These are phyloP conservation scores for Amblyteles armatorius DNA, from an alignment of 2,888 invertebrate genomes.

Conservation along the genomic window DNA sequence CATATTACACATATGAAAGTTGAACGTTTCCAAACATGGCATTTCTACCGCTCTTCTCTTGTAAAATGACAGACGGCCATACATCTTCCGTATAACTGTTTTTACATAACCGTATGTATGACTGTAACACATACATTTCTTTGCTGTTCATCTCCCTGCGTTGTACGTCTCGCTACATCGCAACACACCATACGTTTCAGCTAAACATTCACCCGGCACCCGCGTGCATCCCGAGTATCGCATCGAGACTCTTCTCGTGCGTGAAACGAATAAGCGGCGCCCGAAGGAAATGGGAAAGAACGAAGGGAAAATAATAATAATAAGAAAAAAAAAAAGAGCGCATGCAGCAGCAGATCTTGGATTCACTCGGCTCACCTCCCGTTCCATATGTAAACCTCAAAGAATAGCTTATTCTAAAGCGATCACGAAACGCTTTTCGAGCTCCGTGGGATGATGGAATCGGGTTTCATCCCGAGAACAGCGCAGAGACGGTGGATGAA, in stretches of 20 bases:
- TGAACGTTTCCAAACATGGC: neutral
- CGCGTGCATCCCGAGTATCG: neutral
- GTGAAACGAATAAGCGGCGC: conserved; percentile 33
- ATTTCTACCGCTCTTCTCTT: neutral
- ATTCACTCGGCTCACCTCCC: conserved; percentile 46
- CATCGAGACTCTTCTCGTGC: conserved; percentile 45
- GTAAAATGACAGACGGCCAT: neutral
- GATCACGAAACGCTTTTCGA: conserved; percentile 81
- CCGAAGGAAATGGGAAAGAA: conserved; percentile 30
- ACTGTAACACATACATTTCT: neutral
- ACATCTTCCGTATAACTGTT: neutral
- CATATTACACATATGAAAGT: conserved; percentile 18
- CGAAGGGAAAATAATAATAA: conserved; percentile 15
- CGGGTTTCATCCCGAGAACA: conserved; percentile 77
- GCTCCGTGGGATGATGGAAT: conserved; percentile 79
- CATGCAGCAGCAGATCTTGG: conserved; percentile 38
- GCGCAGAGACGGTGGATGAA: conserved; percentile 76
- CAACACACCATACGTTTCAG: neutral
- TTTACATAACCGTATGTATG: neutral
- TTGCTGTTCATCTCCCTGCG: neutral
- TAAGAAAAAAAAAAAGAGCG: conserved; percentile 26
- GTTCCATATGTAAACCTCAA: conserved; percentile 79
- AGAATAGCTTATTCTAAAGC: conserved; percentile 82
- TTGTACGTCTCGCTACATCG: neutral
- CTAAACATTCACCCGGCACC: neutral